These are phyloP conservation scores for Neotoma lepida DNA, from an alignment of 2,113 vertebrate genomes.

Conservation along the genomic window DNA sequence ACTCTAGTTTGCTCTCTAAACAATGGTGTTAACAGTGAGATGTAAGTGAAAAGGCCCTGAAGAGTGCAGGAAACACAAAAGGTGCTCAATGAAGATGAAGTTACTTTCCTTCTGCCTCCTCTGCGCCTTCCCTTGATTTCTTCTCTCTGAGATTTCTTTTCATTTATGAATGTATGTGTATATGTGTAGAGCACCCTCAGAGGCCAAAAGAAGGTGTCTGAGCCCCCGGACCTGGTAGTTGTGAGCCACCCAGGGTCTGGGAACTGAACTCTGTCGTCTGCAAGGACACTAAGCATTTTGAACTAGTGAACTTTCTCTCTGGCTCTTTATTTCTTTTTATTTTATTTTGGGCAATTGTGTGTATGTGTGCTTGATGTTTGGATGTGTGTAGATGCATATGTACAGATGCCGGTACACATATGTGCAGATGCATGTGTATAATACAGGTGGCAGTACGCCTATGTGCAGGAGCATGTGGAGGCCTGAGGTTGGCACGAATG, in stretches of 20 bases:
- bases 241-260: neutral
- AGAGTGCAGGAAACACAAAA: neutral
- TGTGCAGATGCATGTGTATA: neutral
- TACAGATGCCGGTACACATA: too few species aligned
- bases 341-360: neutral
- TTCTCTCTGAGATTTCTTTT: neutral
- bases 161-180: neutral
- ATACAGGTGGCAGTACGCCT: neutral
- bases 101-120: neutral
- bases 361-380: neutral
- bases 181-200: neutral
- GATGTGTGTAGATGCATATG: neutral
- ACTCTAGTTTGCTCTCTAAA: conserved; percentile 36
- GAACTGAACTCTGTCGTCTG: neutral
- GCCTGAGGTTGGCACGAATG: neutral
- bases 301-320: neutral
- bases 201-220: neutral
- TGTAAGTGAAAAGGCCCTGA: conserved; percentile 30
- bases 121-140: neutral
- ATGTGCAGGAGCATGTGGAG: too few species aligned
- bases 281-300: neutral
- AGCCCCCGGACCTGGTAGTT: neutral
- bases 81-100: neutral
- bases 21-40: conserved; percentile 6
- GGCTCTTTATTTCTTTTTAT: neutral